Evolutionary conservation across 2,888 invertebrate genomes (phyloP).

Genomic region (Drosophila cracens): DNA sequence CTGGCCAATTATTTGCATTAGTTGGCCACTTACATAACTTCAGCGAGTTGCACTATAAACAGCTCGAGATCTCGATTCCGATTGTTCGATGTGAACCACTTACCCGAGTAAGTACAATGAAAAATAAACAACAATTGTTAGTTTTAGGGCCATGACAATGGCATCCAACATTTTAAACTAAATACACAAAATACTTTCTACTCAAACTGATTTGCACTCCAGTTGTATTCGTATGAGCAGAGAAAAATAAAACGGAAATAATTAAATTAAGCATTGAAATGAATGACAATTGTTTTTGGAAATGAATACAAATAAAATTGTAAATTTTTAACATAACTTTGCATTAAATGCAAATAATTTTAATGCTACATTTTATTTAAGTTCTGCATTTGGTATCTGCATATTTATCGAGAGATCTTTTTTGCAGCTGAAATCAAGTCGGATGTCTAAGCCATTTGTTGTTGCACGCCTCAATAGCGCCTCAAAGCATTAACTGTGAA

Average conservation of each 20-base stretch:
- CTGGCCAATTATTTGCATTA: constrained; percentile 74
- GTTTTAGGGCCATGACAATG: constrained; percentile 36
- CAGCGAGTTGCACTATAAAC: constrained; percentile 3
- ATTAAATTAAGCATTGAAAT: neutral
- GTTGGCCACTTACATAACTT: constrained; percentile 64
- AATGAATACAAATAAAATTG: neutral
- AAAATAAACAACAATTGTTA: constrained; percentile 42
- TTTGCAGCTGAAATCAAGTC: constrained; percentile 33
- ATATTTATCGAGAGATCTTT: constrained; percentile 21
- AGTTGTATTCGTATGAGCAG: neutral
- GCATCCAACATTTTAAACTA: neutral
- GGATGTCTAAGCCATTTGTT: constrained; percentile 61
- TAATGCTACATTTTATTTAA: neutral
- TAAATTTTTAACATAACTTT: neutral
- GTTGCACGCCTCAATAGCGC: constrained; percentile 20
- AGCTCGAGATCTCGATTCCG: constrained; percentile 20
- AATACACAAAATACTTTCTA: constrained; percentile 15
- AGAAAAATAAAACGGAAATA: neutral
- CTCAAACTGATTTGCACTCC: neutral
- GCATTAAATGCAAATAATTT: neutral
- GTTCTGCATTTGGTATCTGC: constrained; percentile 7
- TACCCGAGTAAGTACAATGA: constrained; percentile 45
- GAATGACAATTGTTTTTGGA: neutral
- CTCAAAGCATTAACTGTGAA: constrained; percentile 48
- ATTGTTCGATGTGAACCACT: constrained; percentile 30